Conservation (phyloP, 1,140 invertebrate genomes). For the Cheumatopsyche charites region DNA sequence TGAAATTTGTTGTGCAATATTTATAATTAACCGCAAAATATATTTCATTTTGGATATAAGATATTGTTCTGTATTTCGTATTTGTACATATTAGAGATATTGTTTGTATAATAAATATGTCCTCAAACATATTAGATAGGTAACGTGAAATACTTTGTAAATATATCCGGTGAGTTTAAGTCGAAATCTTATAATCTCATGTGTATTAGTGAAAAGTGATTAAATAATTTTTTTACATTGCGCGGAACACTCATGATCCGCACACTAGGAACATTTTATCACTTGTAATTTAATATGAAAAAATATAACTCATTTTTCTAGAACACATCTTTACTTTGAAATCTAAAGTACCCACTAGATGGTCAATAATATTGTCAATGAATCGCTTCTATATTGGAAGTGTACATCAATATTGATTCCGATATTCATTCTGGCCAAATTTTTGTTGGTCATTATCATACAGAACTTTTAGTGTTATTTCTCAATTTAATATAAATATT, state of each 20-base stretch:
- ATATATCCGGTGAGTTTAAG: background rate
- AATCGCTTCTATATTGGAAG: no score
- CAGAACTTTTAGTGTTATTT: no score
- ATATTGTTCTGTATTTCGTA: background rate
- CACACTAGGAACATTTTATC: constrained; percentile 1
- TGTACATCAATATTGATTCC: no score
- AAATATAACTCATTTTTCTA: constrained; percentile 6
- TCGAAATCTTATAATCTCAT: constrained; percentile 1
- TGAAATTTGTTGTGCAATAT: background rate
- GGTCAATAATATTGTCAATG: no score
- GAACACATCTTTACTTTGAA: background rate
- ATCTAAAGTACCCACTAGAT: no score
- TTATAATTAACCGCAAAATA: background rate
- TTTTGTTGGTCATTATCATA: no score
- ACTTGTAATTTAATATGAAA: background rate
- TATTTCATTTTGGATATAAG: constrained; percentile 13
- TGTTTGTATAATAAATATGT: background rate
- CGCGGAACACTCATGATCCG: background rate
- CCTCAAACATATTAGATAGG: background rate
- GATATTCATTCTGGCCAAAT: no score
- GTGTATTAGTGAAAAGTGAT: constrained; percentile 9
- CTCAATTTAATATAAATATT: no score
- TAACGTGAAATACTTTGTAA: background rate
- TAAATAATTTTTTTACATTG: background rate
- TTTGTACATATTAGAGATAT: background rate